phyloP scores from a whole-genome alignment of 1,140 invertebrate species.

The Zophobas atratus region DNA sequence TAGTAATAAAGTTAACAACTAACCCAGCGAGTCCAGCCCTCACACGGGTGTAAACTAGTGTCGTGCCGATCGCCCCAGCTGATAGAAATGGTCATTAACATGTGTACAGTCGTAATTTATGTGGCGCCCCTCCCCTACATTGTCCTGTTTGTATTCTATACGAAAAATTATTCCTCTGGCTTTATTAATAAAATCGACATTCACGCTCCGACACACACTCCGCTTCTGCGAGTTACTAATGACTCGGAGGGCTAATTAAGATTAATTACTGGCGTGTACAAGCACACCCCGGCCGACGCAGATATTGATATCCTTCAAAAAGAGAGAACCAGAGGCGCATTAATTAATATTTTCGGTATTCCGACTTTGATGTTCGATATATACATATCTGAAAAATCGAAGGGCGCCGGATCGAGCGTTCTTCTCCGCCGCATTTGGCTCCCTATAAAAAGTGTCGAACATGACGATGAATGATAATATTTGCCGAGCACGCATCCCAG shows the following conservation, averaged over 20 bases:
- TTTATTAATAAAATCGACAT: conserved; percentile 24
- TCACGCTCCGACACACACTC: conserved; percentile 11
- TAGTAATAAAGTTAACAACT: no score
- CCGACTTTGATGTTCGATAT: no score
- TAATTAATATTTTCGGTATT: no score
- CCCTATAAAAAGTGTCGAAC: neutral
- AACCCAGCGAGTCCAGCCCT: neutral
- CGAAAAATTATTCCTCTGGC: conserved; percentile 10
- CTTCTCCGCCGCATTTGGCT: no score
- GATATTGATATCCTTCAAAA: no score
- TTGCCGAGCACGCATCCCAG: conserved; percentile 3
- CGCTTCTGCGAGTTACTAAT: conserved; percentile 9
- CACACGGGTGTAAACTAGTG: conserved; percentile 43
- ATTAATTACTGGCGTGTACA: conserved; percentile 9
- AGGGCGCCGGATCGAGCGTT: no score
- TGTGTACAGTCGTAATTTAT: conserved; percentile 34
- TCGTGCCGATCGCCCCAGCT: conserved; percentile 31
- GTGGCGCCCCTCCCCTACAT: conserved; percentile 1
- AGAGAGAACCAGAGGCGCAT: no score
- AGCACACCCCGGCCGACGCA: no score
- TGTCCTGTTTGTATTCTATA: neutral
- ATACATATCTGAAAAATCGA: no score
- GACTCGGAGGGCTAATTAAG: conserved; percentile 6
- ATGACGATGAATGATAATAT: conserved; percentile 19
- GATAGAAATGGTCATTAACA: conserved; percentile 45